Evolutionary conservation across 1,140 invertebrate species (phyloP).

Genomic region (Drosophila lini): DNA sequence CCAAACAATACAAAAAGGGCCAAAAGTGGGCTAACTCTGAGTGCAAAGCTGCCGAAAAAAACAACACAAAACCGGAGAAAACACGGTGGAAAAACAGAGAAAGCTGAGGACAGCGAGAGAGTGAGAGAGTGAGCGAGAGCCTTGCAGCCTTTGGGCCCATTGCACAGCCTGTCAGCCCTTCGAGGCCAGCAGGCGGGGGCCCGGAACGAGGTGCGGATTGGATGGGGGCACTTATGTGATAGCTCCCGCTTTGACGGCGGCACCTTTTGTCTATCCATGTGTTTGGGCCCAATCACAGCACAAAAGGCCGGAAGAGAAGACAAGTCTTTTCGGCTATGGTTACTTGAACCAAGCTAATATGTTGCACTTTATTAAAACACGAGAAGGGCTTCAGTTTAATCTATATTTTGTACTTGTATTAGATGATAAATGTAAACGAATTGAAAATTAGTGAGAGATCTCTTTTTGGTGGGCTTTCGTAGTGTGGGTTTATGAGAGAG

Average conservation of each 20-base stretch:
- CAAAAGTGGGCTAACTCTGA: slow-evolving; percentile 73
- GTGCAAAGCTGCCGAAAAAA: slow-evolving; percentile 59
- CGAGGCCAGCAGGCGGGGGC: neutral
- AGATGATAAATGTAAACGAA: no score
- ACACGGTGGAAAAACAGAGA: slow-evolving; percentile 24
- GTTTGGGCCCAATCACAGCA: slow-evolving; percentile 65
- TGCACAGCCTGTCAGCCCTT: slow-evolving; percentile 63
- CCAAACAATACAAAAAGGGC: slow-evolving; percentile 68
- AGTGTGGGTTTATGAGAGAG: no score
- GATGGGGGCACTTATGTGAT: slow-evolving; percentile 49
- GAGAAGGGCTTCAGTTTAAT: no score
- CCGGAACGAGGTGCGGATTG: neutral
- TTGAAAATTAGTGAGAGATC: no score
- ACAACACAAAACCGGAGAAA: slow-evolving; percentile 16
- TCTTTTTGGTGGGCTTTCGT: no score
- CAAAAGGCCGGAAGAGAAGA: slow-evolving; percentile 39
- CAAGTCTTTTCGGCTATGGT: slow-evolving; percentile 29
- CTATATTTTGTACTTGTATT: no score
- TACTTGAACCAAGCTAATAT: no score
- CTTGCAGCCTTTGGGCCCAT: slow-evolving; percentile 56
- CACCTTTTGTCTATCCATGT: slow-evolving; percentile 75
- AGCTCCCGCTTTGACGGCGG: slow-evolving; percentile 72
- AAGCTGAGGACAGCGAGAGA: neutral
- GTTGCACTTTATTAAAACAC: no score
- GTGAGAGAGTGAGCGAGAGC: slow-evolving; percentile 6